Conservation (phyloP, 2,888 invertebrate species). For the Zhuqinia jingwanae region DNA sequence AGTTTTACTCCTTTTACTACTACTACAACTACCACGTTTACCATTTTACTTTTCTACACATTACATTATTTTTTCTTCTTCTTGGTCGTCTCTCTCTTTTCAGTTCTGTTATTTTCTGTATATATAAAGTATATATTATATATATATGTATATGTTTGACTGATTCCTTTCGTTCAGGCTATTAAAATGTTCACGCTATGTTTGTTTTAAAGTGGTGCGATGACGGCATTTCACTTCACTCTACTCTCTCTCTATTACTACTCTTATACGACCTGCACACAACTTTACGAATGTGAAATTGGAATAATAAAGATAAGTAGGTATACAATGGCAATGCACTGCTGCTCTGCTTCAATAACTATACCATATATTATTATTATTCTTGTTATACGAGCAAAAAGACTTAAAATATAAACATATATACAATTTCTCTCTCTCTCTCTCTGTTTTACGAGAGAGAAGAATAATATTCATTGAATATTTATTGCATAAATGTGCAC, state of each 20-base stretch:
- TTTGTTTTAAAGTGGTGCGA: conserved; percentile 68
- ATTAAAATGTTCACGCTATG: conserved; percentile 68
- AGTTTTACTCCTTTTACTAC: too few relatives aligned
- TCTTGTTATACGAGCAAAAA: too few relatives aligned
- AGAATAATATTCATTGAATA: conserved; percentile 62
- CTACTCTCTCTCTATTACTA: background rate
- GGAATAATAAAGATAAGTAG: conserved; percentile 50
- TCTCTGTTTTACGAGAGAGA: conserved; percentile 34
- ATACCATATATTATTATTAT: too few relatives aligned
- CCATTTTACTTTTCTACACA: background rate
- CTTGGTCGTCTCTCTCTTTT: too few relatives aligned
- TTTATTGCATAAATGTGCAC: conserved; percentile 54
- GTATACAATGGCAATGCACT: conserved; percentile 46
- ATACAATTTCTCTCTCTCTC: too few relatives aligned
- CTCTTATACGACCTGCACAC: background rate
- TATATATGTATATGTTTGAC: conserved; percentile 43
- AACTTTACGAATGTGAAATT: conserved; percentile 49
- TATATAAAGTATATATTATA: conserved; percentile 18
- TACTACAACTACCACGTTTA: too few relatives aligned
- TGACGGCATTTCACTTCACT: conserved; percentile 62
- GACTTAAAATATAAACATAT: conserved; percentile 7
- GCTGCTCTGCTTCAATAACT: background rate
- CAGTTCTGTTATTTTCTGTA: too few relatives aligned
- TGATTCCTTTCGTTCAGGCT: conserved; percentile 61
- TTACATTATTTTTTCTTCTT: conserved; percentile 44